Evolutionary conservation across 2,797 vertebrate genomes (phyloP).

Genomic region (Pterois miles): DNA sequence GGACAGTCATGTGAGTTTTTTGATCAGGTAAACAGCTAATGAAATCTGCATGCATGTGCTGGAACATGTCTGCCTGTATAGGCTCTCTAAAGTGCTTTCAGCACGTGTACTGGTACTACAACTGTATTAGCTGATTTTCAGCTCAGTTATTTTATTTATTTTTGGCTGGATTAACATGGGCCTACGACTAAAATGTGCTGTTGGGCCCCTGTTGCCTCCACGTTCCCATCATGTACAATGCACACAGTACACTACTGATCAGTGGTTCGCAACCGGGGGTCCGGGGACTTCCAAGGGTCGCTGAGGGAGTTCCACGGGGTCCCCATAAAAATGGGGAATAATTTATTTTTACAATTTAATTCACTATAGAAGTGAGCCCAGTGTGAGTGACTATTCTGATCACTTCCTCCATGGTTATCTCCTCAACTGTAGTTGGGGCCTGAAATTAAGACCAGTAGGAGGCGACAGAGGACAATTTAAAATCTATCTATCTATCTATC

Average conservation of each 20-base stretch:
- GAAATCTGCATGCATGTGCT: not conserved
- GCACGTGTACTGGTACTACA: not conserved
- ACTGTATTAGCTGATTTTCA: not conserved
- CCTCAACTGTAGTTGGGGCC: too few species aligned
- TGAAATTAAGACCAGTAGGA: too few species aligned
- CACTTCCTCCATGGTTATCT: too few species aligned
- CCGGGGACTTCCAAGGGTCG: too few species aligned
- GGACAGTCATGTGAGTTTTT: too few species aligned
- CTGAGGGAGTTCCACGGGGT: too few species aligned
- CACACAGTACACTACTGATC: too few species aligned
- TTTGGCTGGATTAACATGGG: not conserved
- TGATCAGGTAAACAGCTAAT: not conserved
- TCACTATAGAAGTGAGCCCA: too few species aligned
- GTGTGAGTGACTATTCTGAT: too few species aligned
- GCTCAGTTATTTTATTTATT: not conserved
- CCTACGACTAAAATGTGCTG: not conserved
- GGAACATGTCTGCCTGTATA: not conserved
- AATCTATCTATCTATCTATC: not conserved
- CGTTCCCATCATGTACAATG: not conserved
- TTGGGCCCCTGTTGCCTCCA: not conserved
- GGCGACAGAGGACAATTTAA: slow-evolving; percentile 36
- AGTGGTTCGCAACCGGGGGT: too few species aligned
- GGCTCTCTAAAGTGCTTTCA: not conserved
- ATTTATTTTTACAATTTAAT: too few species aligned
- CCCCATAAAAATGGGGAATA: too few species aligned